Conservation (phyloP, 2,797 vertebrate genomes). For the Liparis tanakae region DNA sequence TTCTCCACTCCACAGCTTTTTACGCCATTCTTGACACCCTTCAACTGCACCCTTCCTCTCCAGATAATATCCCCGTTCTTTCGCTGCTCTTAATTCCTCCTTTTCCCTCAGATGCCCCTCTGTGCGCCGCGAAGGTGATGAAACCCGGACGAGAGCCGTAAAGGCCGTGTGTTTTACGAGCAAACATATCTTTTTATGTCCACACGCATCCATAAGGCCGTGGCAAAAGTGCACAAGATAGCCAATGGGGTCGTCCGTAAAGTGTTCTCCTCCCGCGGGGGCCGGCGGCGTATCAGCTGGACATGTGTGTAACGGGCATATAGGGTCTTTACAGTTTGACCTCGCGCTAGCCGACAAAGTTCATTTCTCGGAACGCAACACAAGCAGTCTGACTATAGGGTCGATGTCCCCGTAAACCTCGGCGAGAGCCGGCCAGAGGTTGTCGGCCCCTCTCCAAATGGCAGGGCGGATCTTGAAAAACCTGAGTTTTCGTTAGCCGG, state of each 20-base stretch:
- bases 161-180: slow-evolving; percentile 52
- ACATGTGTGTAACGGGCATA: slow-evolving; percentile 63
- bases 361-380: slow-evolving; percentile 73
- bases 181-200: slow-evolving; percentile 57
- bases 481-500: slow-evolving; percentile 58
- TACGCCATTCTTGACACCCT: slow-evolving; percentile 66
- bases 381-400: slow-evolving; percentile 57
- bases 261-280: slow-evolving; percentile 31
- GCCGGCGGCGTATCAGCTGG: slow-evolving; percentile 50
- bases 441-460: slow-evolving; percentile 59
- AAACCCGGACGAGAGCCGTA: slow-evolving; percentile 53
- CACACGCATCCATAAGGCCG: slow-evolving; percentile 26
- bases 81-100: slow-evolving; percentile 60
- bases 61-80: slow-evolving; percentile 65
- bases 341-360: slow-evolving; percentile 68
- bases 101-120: slow-evolving; percentile 55
- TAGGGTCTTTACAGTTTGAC: slow-evolving; percentile 67
- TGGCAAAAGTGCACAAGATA: slow-evolving; percentile 60
- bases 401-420: slow-evolving; percentile 53
- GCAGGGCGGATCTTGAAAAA: slow-evolving; percentile 64
- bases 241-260: slow-evolving; percentile 11
- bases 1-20: slow-evolving; percentile 68
- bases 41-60: slow-evolving; percentile 62
- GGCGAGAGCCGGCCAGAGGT: slow-evolving; percentile 50
- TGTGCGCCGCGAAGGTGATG: slow-evolving; percentile 47